These are phyloP conservation scores for Phymatocera aterrima DNA, from an alignment of 2,888 invertebrate species.

Conservation along the genomic window DNA sequence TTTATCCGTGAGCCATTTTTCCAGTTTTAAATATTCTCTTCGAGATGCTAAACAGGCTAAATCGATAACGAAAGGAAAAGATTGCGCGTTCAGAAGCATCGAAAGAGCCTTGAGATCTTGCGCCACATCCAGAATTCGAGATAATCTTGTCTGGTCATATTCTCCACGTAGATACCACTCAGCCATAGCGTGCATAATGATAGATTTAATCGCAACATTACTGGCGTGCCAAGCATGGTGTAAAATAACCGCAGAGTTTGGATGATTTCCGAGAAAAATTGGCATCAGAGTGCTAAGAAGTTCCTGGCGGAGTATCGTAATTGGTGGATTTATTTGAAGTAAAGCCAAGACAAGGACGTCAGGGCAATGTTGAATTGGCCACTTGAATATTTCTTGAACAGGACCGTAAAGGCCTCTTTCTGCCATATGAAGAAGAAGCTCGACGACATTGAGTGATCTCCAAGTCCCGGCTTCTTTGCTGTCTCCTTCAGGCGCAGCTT, in stretches of 20 bases:
- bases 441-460: constrained; percentile 95
- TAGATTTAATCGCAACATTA: constrained; percentile 83
- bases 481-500: constrained; percentile 95
- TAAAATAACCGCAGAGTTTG: constrained; percentile 96
- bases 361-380: constrained; percentile 94
- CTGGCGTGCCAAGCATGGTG: constrained; percentile 97
- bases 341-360: constrained; percentile 94
- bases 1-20: constrained; percentile 99
- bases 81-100: constrained; percentile 91
- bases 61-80: constrained; percentile 97
- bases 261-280: constrained; percentile 95
- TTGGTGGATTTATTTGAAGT: constrained; percentile 89
- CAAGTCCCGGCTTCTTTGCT: constrained; percentile 95
- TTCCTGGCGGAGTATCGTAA: constrained; percentile 89
- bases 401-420: constrained; percentile 90
- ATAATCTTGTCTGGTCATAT: constrained; percentile 94
- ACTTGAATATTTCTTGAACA: constrained; percentile 93
- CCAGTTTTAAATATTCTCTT: constrained; percentile 96
- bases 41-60: constrained; percentile 97
- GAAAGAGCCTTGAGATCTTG: constrained; percentile 96
- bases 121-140: constrained; percentile 96
- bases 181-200: constrained; percentile 97
- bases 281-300: constrained; percentile 92
- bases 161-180: constrained; percentile 97
- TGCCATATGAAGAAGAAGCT: constrained; percentile 89